Evolutionary conservation across 1,140 invertebrate species (phyloP), one percentile per base, ranked within the genome.

Genomic region (Wiebesia pumilae): DNA sequence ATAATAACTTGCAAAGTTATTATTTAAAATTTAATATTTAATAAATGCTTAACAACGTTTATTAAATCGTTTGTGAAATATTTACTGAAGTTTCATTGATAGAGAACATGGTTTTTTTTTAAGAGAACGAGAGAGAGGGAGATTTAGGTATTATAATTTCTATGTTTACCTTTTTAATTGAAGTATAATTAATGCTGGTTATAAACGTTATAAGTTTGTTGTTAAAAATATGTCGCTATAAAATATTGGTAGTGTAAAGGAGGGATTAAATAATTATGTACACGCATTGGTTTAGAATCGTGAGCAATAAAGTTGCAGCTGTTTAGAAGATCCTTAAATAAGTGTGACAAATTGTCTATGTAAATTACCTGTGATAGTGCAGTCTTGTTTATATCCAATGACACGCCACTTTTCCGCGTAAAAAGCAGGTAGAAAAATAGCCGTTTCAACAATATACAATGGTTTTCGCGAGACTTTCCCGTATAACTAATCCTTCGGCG

Each of bases 381-480:
- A 43, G 12, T 40, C 27, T 65, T 79, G 30, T 35, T 79, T 79
- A 54, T 40, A 65, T 58, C 51, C 4, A 58, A 65, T 81, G n/a
- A 67, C 62, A 47, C 1, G 62, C 38, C 35, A 47, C 80, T 81
- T 81, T 81, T 38, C 4, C 62, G 40, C 1, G 35, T 65, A 69
- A 69, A 43, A 69, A 69, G 38, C 30, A 27, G 10, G 38, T 14
- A 27, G 6, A 54, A 73, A 83, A 83, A 69, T 43, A 81, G 54
- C 30, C 16, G n/a, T n/a, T 47, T 14, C 67, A 54, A 47, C 58
- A 69, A 73, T 35, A 62, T 21, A 35, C 43, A 71, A 71, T 33
- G 35, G 24, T 30, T 84, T 84, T 78, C 54, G 38, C 33, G 10
- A 33, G 35, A 77, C 82, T 84, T 77, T 84, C 73, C 40, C 81